Conservation (phyloP, 23 tunicate genomes). For the Trididemnum nubilum region DNA sequence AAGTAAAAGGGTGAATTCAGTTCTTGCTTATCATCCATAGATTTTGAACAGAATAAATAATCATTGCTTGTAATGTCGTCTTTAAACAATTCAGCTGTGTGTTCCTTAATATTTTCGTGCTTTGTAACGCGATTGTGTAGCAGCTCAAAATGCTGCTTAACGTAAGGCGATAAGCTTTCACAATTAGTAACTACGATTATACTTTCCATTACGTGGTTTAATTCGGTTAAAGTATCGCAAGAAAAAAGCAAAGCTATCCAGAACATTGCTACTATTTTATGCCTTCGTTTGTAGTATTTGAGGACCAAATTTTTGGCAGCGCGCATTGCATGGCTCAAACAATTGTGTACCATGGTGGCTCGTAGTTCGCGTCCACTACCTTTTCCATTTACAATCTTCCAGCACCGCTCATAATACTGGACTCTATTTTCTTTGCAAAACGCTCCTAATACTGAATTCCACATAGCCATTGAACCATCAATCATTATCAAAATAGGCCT, state of each 20-base stretch:
- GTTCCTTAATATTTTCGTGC: background rate
- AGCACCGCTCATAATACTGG: constrained; percentile 32
- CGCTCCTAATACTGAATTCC: constrained; percentile 30
- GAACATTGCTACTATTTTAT: constrained; percentile 1
- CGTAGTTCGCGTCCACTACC: background rate
- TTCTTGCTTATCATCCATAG: background rate
- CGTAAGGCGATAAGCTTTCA: constrained; percentile 1
- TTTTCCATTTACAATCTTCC: constrained; percentile 17
- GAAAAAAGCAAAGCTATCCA: constrained; percentile 23
- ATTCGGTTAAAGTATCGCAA: background rate
- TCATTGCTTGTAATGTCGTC: background rate
- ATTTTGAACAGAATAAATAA: background rate
- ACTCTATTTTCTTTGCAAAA: constrained; percentile 11
- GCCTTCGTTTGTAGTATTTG: constrained; percentile 14
- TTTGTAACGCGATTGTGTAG: background rate
- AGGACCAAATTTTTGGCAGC: constrained; percentile 22
- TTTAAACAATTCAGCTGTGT: background rate
- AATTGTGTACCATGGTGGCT: constrained; percentile 39
- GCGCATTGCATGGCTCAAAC: constrained; percentile 46
- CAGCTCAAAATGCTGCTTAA: constrained; percentile 14
- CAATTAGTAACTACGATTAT: background rate
- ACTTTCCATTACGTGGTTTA: background rate
- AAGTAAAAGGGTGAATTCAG: constrained; percentile 5
- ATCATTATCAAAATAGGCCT: constrained; percentile 32
- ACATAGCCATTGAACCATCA: constrained; percentile 58